These are phyloP conservation scores for Ommatoiulus sabulosus DNA, from an alignment of 2,888 invertebrate genomes.

Conservation along the genomic window DNA sequence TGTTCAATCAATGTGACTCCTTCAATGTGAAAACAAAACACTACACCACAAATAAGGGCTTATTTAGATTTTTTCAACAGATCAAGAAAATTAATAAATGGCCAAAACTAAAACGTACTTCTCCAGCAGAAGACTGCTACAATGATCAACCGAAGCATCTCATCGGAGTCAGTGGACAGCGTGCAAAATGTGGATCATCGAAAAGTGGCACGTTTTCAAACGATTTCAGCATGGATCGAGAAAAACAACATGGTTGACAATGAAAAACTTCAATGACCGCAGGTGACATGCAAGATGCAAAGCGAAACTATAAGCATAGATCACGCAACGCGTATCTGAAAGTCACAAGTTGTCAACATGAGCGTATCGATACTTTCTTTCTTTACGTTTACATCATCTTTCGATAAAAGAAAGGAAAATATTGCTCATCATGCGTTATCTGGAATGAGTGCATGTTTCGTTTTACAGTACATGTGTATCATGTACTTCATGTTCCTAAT, in stretches of 20 bases:
- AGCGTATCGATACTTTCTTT: background rate
- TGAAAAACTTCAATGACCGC: no score
- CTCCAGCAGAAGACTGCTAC: background rate
- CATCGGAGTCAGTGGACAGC: background rate
- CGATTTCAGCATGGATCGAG: no score
- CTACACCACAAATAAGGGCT: background rate
- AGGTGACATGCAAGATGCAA: background rate
- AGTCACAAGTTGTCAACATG: background rate
- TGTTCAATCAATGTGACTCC: background rate
- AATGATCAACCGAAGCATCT: background rate
- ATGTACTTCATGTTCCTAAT: background rate
- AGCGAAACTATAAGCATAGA: background rate
- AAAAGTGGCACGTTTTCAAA: no score
- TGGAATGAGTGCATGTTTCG: background rate
- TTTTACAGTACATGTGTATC: background rate
- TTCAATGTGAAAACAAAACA: background rate
- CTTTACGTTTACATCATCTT: background rate
- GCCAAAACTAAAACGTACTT: background rate
- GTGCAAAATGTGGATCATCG: no score
- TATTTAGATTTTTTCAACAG: background rate
- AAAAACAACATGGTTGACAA: background rate
- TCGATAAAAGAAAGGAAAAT: background rate
- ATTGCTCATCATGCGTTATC: background rate
- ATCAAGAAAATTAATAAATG: background rate
- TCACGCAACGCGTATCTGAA: background rate